Evolutionary conservation across 1,140 invertebrate species (phyloP).

Genomic region (Pachyrhynchus sulphureomaculatus): DNA sequence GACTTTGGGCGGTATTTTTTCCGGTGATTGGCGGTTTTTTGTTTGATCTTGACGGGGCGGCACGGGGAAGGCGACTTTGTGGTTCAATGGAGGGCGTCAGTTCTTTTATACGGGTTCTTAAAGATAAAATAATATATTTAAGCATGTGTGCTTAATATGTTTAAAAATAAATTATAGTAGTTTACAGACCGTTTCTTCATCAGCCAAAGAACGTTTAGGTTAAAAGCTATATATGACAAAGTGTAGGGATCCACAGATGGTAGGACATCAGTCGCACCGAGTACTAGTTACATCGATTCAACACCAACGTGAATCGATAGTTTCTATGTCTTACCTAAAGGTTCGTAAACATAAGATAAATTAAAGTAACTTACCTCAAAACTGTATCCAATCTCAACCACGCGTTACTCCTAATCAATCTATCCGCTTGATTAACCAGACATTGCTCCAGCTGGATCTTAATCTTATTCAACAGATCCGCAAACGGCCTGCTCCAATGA

Average conservation of each 20-base stretch:
- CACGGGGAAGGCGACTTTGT: conserved; percentile 48
- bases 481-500: conserved; percentile 39
- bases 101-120: conserved; percentile 42
- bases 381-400: conserved; percentile 67
- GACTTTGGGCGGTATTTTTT: conserved; percentile 50
- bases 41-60: conserved; percentile 51
- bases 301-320: no score
- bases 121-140: not conserved
- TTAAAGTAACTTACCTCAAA: conserved; percentile 40
- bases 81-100: conserved; percentile 37
- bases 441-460: conserved; percentile 62
- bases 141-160: no score
- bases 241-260: no score
- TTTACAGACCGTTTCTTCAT: no score
- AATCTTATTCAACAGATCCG: conserved; percentile 48
- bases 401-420: conserved; percentile 61
- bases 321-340: no score
- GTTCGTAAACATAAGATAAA: not conserved
- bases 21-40: conserved; percentile 41
- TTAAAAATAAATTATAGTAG: no score
- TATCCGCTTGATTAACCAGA: conserved; percentile 61
- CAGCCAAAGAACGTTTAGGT: no score
- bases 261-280: no score
- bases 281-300: no score
- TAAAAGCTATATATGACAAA: no score